Percentiles rank a stretch among this genome's conserved stretches.
phyloP scores from a whole-genome alignment of 1,140 invertebrate genomes.

The Paraescarpia echinospica region DNA sequence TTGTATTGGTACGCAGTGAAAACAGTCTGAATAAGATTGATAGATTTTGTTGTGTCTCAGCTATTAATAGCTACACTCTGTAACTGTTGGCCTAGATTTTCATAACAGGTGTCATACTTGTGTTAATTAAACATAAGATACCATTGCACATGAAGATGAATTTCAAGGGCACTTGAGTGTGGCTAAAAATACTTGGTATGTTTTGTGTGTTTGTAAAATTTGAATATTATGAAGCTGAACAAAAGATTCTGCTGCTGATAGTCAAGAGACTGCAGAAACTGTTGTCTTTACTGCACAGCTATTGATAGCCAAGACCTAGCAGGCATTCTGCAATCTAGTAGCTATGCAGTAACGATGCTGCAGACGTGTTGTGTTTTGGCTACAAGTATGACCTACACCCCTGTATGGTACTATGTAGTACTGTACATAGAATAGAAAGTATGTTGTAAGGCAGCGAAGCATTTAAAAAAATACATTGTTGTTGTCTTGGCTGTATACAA shows the following conservation, averaged over 20 bases:
- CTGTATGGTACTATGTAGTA: too few relatives aligned
- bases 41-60: not conserved
- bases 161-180: not conserved
- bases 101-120: not conserved
- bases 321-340: too few relatives aligned
- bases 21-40: not conserved
- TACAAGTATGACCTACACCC: too few relatives aligned
- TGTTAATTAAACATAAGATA: not conserved
- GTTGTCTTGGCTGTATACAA: too few relatives aligned
- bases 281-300: too few relatives aligned
- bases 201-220: not conserved
- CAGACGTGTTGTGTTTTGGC: too few relatives aligned
- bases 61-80: not conserved
- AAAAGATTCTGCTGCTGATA: not conserved
- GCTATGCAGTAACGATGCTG: too few relatives aligned
- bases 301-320: too few relatives aligned
- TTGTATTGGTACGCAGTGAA: not conserved
- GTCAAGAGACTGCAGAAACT: too few relatives aligned
- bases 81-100: not conserved
- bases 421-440: too few relatives aligned
- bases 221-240: not conserved
- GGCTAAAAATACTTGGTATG: not conserved
- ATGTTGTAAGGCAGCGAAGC: too few relatives aligned
- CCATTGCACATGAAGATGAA: not conserved
- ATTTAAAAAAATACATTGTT: too few relatives aligned